Evolutionary conservation across 2,797 vertebrate species (phyloP).

Genomic region (Urocyon cinereoargenteus): DNA sequence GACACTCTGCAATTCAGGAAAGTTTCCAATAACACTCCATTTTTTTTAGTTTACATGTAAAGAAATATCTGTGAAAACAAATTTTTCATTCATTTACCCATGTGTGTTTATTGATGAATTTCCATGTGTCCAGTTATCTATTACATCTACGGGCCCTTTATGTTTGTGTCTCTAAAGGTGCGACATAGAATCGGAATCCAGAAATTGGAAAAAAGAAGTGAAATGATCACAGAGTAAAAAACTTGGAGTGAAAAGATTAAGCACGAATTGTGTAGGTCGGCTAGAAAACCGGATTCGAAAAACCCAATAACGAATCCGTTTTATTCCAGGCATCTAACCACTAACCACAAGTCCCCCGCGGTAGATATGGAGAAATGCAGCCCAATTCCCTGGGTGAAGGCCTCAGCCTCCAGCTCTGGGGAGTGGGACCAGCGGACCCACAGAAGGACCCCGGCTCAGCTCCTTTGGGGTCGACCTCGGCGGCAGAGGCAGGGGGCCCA

Average conservation of each 20-base stretch:
- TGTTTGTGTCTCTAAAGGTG: not conserved
- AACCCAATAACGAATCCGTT: not conserved
- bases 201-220: not conserved
- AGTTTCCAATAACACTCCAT: not conserved
- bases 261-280: not conserved
- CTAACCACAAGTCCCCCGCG: not conserved
- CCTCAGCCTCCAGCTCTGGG: not conserved
- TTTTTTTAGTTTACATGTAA: not conserved
- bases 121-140: not conserved
- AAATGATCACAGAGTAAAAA: slow-evolving; percentile 2
- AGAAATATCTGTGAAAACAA: not conserved
- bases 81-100: not conserved
- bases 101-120: not conserved
- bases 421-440: not conserved
- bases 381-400: not conserved
- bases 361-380: not conserved
- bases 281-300: not conserved
- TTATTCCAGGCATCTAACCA: not conserved
- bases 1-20: not conserved
- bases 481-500: not conserved
- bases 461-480: not conserved
- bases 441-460: no score
- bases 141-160: not conserved
- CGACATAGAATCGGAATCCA: not conserved
- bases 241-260: not conserved